phyloP scores from a whole-genome alignment of 53 echinoderm and acorn worm genomes.

The Pentamera pediparva region DNA sequence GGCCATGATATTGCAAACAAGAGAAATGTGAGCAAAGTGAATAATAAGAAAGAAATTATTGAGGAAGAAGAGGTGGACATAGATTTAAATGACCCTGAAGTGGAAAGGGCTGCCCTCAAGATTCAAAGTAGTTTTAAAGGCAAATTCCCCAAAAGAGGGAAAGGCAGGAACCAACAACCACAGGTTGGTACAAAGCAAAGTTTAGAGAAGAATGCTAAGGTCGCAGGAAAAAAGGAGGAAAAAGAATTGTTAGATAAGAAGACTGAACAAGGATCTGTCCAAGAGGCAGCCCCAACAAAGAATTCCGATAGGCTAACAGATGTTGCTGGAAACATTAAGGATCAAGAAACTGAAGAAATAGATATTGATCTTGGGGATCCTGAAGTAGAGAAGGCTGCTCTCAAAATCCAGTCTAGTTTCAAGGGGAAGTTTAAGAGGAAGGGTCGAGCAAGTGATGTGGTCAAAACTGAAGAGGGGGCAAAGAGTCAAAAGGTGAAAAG shows the following conservation, averaged over 20 bases:
- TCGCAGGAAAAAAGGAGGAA: neutral
- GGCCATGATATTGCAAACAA: neutral
- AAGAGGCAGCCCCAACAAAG: too few species aligned
- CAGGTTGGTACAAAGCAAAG: too few species aligned
- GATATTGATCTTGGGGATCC: constrained; percentile 83
- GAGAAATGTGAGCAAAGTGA: neutral
- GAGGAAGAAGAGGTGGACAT: constrained; percentile 88
- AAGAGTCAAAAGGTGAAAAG: neutral
- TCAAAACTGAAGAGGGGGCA: neutral
- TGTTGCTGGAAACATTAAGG: neutral
- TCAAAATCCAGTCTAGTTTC: constrained; percentile 58
- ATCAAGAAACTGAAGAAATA: constrained; percentile 51
- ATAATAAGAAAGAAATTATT: neutral
- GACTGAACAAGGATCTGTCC: too few species aligned
- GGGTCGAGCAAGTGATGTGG: neutral
- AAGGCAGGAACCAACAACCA: neutral
- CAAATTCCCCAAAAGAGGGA: neutral
- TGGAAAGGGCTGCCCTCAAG: constrained; percentile 74
- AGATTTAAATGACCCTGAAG: constrained; percentile 86
- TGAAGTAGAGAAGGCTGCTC: constrained; percentile 66
- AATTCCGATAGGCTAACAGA: too few species aligned
- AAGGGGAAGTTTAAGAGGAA: neutral
- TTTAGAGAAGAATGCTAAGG: neutral
- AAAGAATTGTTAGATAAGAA: too few species aligned
- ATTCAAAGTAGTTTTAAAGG: constrained; percentile 54